These are phyloP conservation scores for Pseudochromis fuscus DNA, from an alignment of 2,797 vertebrate species.

Conservation along the genomic window DNA sequence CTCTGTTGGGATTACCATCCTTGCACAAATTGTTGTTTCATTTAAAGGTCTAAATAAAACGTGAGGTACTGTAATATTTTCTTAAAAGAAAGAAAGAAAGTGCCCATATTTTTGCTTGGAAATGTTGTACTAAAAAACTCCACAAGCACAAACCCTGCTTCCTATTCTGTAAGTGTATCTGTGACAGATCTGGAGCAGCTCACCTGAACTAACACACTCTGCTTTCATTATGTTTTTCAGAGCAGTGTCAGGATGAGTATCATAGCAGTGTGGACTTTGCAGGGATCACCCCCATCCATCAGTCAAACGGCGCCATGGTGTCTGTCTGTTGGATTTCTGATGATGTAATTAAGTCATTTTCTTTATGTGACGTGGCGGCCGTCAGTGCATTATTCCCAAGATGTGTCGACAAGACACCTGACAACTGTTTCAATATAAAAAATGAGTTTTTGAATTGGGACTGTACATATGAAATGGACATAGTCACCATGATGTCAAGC, in stretches of 20 bases:
- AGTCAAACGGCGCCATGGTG: neutral
- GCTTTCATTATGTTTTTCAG: conserved; percentile 15
- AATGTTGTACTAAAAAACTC: neutral
- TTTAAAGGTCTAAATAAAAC: neutral
- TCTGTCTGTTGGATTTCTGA: no score
- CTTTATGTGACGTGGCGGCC: neutral
- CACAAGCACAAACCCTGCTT: conserved; percentile 15
- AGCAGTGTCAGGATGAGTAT: conserved; percentile 26
- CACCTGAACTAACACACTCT: conserved; percentile 53
- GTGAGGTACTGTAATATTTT: neutral
- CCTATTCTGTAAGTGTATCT: conserved; percentile 21
- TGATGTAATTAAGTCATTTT: no score
- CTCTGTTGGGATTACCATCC: neutral
- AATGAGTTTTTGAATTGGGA: neutral
- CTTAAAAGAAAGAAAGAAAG: neutral
- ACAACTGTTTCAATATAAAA: conserved; percentile 9
- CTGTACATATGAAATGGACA: no score
- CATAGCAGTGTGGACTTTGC: neutral
- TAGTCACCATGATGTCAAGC: no score
- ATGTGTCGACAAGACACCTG: neutral
- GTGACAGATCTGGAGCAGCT: conserved; percentile 61
- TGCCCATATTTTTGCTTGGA: neutral
- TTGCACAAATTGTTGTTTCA: neutral
- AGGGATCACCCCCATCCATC: neutral
- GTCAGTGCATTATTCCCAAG: neutral